Conservation (phyloP, 2,113 vertebrate species). For the Camelus dromedarius region DNA sequence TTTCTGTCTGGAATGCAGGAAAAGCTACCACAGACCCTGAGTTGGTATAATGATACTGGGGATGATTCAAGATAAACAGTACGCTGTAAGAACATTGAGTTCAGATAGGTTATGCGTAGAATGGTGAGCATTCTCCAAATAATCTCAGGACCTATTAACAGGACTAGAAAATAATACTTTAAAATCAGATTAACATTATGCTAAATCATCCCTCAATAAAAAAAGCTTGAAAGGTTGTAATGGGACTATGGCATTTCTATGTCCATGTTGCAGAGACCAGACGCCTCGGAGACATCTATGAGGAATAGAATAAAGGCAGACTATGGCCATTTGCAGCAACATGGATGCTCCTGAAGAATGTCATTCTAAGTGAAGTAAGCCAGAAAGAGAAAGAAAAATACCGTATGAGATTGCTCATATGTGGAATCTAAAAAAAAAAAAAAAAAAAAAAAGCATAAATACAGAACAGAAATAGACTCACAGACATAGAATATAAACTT, state of each 20-base stretch:
- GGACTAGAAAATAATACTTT: background rate
- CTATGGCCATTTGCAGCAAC: background rate
- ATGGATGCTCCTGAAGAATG: background rate
- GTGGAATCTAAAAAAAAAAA: no score
- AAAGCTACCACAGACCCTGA: background rate
- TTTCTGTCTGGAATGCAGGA: background rate
- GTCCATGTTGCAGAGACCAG: background rate
- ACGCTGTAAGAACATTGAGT: background rate
- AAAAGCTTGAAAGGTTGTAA: background rate
- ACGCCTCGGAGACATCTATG: background rate
- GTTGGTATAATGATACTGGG: background rate
- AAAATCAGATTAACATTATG: background rate
- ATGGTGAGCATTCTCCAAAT: background rate
- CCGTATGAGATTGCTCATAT: no score
- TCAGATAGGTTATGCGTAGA: background rate
- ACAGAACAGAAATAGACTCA: no score
- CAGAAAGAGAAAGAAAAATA: background rate
- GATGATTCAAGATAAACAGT: background rate
- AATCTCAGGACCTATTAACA: background rate
- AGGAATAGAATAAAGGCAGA: background rate
- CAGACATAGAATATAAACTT: no score
- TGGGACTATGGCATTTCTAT: background rate
- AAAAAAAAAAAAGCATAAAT: no score
- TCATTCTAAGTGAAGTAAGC: no score
- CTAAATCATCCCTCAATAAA: background rate